Base-by-base conservation (phyloP, 1,140 invertebrate genomes). In the Habropoda laboriosa region DNA sequence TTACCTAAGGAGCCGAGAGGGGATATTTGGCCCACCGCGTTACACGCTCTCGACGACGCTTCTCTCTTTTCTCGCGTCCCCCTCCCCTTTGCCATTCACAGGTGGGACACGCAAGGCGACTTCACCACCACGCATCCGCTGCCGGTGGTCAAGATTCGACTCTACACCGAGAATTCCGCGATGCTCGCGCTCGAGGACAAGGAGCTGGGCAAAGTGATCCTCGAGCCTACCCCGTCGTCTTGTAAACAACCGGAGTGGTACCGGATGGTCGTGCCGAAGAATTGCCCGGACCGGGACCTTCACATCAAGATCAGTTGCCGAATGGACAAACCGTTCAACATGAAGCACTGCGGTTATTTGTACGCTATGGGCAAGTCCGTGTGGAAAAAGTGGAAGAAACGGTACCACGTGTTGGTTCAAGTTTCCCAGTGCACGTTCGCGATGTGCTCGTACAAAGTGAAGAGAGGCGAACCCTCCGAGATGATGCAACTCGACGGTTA, bases 381-480 rank as follows among this genome's bases (percentile, higher is more conserved):
- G 0, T 99, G 99, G 99, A 99, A 99, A 90, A 99, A 99, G 92
- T 99, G 99, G 98, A 99, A 99, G 93, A 97, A 98, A 89, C 95
- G 99, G 78, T 99, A 99, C 93, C 99, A 98, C 95, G 98, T 99
- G 77, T 93, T 99, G 68, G 99, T 99, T 53, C 99, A 99, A 95
- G 98, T 99, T 24, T 99, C 98, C 53, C 99, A 99, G 94, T 99
- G 99, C 93, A 99, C 99, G 45, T 99, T 99, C 95, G 99, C 99
- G 38, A 98, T 99, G 96, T 99, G 99, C 93, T 99, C 98, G 89
- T 99, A 99, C 92, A 98, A 99, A 91, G 98, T 99, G 91, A 99
- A 99, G 93, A 99, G 99, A 93, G 97, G 98, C 30, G 99, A 99
- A 93, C 99, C 99, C 1, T 98, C 98, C 60, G 99, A 99, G 94